Base-by-base conservation (phyloP, 2,797 vertebrate species). In the Hypotaenidia philippensis region DNA sequence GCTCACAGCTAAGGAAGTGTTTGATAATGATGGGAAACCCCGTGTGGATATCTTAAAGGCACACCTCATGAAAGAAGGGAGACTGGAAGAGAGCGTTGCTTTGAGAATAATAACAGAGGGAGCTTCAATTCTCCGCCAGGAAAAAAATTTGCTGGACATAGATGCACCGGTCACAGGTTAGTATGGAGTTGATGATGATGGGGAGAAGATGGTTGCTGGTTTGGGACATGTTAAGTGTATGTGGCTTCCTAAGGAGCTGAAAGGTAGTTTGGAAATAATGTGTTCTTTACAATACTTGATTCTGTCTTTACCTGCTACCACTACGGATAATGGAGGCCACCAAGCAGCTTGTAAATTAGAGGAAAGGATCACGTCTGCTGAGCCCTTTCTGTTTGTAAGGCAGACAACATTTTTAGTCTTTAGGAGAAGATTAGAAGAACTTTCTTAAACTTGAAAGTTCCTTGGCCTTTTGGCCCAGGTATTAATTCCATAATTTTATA, bases 31-130 rank as follows among this genome's bases (percentile, higher is more conserved):
- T 76, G 99, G 99, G 84, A 99, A 99, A 96, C 99, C 99, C 81
- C 99, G 99, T 92, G 99, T 99, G 97, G 99, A 99, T 89, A 98
- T 99, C 97, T 98, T 99, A 97, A 99, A 99, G 98, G 99, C 98
- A 71, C 99, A 99, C 96, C 99, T 99, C 94, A 99, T 99, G 98
- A 99, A 99, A 97, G 99, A 99, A 95, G 99, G 99, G 34, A 98
- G 99, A 5, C 99, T 99, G 98, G 99, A 99, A 95, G 99, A 99
- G 95, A 97, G 98, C 0, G 99, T 99, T 31, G 99, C 99, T 13
- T 98, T 99, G 94, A 98, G 99, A 98, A 99, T 99, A 98, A 99
- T 99, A 94, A 98, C 98, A 49, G 99, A 99, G 81, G 99, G 99
- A 15, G 99, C 98, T 36, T 98, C 99, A 1, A 99, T 99, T 98